phyloP scores from a whole-genome alignment of 1,140 invertebrate genomes.

The Lycorma delicatula region DNA sequence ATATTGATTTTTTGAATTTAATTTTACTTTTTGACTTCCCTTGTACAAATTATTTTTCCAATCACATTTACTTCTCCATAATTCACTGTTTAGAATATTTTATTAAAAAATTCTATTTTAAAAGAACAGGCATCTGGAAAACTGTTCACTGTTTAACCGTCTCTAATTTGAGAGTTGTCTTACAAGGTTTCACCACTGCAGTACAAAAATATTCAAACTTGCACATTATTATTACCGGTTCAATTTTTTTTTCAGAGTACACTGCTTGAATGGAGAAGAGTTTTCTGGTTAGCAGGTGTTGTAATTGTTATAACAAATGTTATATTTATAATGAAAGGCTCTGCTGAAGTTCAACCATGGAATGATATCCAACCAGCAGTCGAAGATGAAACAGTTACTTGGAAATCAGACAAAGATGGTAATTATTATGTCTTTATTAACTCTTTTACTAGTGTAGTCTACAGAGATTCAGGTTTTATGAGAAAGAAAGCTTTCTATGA shows the following conservation, averaged over 20 bases:
- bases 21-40: no score
- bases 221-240: neutral
- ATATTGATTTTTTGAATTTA: no score
- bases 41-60: no score
- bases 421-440: no score
- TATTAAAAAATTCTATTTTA: neutral
- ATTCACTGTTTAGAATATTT: neutral
- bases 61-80: neutral
- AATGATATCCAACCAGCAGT: constrained; percentile 40
- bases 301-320: constrained; percentile 64
- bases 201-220: neutral
- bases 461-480: no score
- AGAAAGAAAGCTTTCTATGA: no score
- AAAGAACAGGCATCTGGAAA: neutral
- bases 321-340: constrained; percentile 61
- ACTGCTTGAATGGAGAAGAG: constrained; percentile 65
- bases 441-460: no score
- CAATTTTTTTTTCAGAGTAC: constrained; percentile 50
- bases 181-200: neutral
- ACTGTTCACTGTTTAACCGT: neutral
- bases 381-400: constrained; percentile 24
- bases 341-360: constrained; percentile 63
- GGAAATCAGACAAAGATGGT: no score
- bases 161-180: neutral
- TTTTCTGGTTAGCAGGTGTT: constrained; percentile 72